Evolutionary conservation across 2,797 vertebrate genomes (phyloP), one percentile per base, ranked within the genome.

Genomic region (Spinibarbus caldwelli): DNA sequence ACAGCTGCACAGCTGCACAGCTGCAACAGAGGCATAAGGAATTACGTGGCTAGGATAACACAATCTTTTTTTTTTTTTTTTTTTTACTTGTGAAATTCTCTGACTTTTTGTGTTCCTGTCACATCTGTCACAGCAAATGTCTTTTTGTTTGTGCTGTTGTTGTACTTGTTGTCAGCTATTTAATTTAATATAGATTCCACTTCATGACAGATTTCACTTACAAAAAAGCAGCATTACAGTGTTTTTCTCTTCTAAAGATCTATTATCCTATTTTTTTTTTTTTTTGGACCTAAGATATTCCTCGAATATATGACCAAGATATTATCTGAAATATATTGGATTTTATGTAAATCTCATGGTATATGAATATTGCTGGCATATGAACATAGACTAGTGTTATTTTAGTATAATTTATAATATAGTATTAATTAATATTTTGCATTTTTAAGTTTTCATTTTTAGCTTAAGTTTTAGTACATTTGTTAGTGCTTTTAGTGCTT

Each of bases 1-100:
- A 77, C 73, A 78, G 76, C 54, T 78, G 76, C 73, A 77, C 6
- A n/a, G 7, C 49, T 38, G 49, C n/a, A n/a, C n/a, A n/a, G n/a
- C n/a, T n/a, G n/a, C n/a, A n/a, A n/a, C n/a, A 57, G 73, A 38
- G 8, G 23, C 73, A 57, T 38, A 34, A 52, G 19, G 49, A 23
- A 19, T 15, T 34, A 34, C 2, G 26, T 47, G 8, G 41, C 59
- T 66, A 26, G 6, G n/a, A 78, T 21, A 78, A 43, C 45, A 26
- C 41, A n/a, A 29, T 34, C 6, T 7, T 80, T 19, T 6, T 80
- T 45, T 78, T 43, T 7, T 80, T 19, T 6, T 80, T 45, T 78
- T 43, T 64, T 78, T 19, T 0, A 59, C 57, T 47, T 47, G 1
- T 49, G 29, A 34, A 80, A 14, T n/a, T 49, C 19, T 66, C 41